A percentile compares a stretch with the other conserved stretches of the same genome.
Conservation (phyloP, 2,797 vertebrate genomes). For the Phalanger gymnotis region DNA sequence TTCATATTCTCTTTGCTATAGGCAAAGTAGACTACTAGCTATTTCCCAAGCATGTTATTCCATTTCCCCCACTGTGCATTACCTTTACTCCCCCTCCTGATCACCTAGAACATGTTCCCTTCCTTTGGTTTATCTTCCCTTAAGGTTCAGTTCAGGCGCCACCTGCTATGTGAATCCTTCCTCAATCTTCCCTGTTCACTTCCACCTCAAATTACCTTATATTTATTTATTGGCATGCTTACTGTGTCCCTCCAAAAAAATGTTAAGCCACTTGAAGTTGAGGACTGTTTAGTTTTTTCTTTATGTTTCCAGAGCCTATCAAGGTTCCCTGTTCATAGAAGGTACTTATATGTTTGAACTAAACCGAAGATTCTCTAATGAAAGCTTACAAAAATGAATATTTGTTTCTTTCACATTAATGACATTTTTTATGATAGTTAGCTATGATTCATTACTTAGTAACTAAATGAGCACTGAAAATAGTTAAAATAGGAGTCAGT, state of each 20-base stretch:
- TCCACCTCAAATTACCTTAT: neutral
- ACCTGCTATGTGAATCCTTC: neutral
- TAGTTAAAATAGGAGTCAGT: neutral
- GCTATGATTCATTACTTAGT: slow-evolving; percentile 52
- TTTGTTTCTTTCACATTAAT: slow-evolving; percentile 52
- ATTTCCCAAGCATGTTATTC: neutral
- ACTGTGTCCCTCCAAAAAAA: neutral
- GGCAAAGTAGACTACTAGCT: neutral
- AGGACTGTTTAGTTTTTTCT: neutral
- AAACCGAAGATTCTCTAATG: slow-evolving; percentile 1
- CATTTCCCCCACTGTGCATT: neutral
- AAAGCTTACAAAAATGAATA: slow-evolving; percentile 12
- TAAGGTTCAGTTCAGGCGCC: neutral
- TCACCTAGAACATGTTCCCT: neutral
- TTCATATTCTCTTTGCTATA: neutral
- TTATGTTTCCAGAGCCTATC: neutral
- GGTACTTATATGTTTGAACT: neutral
- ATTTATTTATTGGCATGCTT: neutral
- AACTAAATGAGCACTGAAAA: slow-evolving; percentile 60
- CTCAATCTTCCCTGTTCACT: neutral
- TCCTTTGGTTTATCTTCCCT: neutral
- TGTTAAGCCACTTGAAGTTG: neutral
- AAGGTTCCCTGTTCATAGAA: neutral
- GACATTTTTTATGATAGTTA: slow-evolving; percentile 48
- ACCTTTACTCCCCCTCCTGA: neutral